Base-by-base conservation (phyloP, 2,113 vertebrate genomes). In the Apteryx owenii region DNA sequence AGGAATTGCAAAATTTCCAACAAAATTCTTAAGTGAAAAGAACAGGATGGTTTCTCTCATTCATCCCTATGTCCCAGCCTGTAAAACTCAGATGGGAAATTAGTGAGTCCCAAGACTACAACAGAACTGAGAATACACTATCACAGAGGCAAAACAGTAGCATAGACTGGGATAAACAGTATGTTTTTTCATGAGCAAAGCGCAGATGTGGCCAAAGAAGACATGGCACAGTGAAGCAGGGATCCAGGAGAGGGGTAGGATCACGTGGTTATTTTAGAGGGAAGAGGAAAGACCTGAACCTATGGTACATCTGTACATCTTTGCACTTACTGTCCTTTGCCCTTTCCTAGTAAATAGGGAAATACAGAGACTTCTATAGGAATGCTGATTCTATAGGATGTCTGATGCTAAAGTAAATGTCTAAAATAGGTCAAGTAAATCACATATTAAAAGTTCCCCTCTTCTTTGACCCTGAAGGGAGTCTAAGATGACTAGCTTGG, bases 61-160 rank as follows among this genome's bases (percentile, higher is more conserved):
- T 36, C 8, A 3, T 65, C 54, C 29, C 58, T 44, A 61, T 0
- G 0, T 16, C 23, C 13, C 25, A 36, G 8, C 14, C 29, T 51
- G 28, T 69, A 44, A 73, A 89, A 81, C 26, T 81, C 6, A 3
- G 10, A 7, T 85, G 17, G 17, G 28, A 73, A 61, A 72, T 40
- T 6, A 31, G 2, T 11, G 42, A 29, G 18, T 65, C 60, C 69
- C n/a, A 36, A 62, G 73, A 70, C 29, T 33, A 33, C 56, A 60
- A 31, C 18, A 78, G 44, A 61, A n/a, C 10, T 28, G 61, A 50
- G 46, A 26, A 87, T 29, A 2, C 5, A 22, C 14, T 8, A 5
- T 23, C 54, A 29, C 40, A 62, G 58, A 68, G 12, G 33, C 6
- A 7, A 44, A 36, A 16, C 20, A 84, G 44, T 23, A 84, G 6